Evolutionary conservation across 2,888 invertebrate species (phyloP), one percentile per base, ranked within the genome.

Genomic region (Vannuccia rotundouncinata): DNA sequence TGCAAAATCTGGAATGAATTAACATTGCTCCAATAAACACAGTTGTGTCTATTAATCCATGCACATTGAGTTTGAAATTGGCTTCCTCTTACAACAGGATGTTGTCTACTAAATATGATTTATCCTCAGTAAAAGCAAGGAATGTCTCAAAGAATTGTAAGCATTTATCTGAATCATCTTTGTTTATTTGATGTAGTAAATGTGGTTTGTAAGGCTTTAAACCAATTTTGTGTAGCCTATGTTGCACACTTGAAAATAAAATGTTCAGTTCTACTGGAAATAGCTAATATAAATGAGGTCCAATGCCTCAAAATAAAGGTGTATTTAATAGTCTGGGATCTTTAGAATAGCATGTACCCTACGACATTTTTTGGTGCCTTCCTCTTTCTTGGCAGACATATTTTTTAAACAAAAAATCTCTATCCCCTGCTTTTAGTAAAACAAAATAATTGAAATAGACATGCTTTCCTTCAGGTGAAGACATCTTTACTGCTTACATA

Each of bases 21-120:
- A 0, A 22, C 25, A 0, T 30, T 22, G 29, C 29, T 74, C 76
- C 76, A 79, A 27, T 79, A 79, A 30, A 74, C 27, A 25, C 2
- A 74, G 45, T 79, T 78, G 30, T 79, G 80, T 27, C 77, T 0
- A 74, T 78, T 79, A 13, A 79, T n/a, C n/a, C 80, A 29, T 79
- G 59, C 5, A 29, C 80, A 79, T 79, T 79, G 13, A 79, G 25
- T 74, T 79, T n/a, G 0, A 79, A 79, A 79, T 76, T 79, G 29
- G 76, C 80, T 30, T 79, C 76, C 30, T 79, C 77, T 29, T n/a
- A 29, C 30, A 29, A 79, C 13, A 78, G 74, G 29, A 79, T 79
- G 31, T 75, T 2, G 22, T 75, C 75, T 29, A 75, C 75, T 13
- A 75, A 31, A 75, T 75, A 2, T 31, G 10, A 29, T 10, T 29